Evolutionary conservation across 2,888 invertebrate genomes (phyloP).

Genomic region (Cryptus viduatorius): DNA sequence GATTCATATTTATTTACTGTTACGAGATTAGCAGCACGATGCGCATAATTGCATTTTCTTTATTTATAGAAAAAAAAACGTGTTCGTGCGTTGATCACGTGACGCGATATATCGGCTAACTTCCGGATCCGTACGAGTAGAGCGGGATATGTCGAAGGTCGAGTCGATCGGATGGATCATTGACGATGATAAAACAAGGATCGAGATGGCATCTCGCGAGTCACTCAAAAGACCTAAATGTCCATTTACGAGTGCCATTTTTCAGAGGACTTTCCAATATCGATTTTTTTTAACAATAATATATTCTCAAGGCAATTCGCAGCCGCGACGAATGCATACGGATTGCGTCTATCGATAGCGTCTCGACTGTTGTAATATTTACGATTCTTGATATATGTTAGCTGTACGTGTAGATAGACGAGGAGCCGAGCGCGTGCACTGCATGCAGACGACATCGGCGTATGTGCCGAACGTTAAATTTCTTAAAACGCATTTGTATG

Average conservation of each 20-base stretch:
- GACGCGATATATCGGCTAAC: conserved; percentile 21
- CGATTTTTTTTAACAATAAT: background rate
- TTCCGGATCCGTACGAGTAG: conserved; percentile 55
- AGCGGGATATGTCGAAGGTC: conserved; percentile 42
- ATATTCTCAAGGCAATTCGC: conserved; percentile 25
- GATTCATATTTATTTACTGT: background rate
- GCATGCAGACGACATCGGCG: background rate
- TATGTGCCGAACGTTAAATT: background rate
- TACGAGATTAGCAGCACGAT: background rate
- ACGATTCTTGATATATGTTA: conserved; percentile 20
- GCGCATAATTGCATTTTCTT: background rate
- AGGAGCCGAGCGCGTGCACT: conserved; percentile 8
- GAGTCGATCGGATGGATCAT: conserved; percentile 43
- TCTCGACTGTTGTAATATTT: conserved; percentile 47
- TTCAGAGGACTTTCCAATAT: background rate
- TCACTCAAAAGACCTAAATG: background rate
- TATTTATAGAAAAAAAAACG: background rate
- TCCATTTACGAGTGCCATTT: background rate
- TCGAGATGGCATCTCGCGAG: background rate
- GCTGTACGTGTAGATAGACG: background rate
- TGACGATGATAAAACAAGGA: conserved; percentile 6
- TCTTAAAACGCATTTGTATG: conserved; percentile 1
- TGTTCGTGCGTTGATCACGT: conserved; percentile 10
- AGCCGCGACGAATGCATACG: conserved; percentile 11
- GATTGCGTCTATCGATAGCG: conserved; percentile 48